Evolutionary conservation across 2,888 invertebrate species (phyloP), one percentile per base, ranked within the genome.

Genomic region (Cetonia aurata): DNA sequence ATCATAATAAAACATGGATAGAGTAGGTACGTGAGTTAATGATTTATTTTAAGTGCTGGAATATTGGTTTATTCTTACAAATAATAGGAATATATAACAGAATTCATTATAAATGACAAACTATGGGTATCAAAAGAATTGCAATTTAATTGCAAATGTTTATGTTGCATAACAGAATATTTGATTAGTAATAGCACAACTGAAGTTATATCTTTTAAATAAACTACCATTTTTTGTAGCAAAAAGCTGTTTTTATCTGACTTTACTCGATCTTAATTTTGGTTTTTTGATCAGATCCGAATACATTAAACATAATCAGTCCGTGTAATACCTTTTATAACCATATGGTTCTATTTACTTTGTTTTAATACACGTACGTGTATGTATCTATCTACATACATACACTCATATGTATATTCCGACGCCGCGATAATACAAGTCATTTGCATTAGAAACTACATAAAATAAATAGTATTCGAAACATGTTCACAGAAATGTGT

Each of bases 281-380:
- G 31, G 48, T 48, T 13, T 48, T 15, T n/a, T n/a, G 46, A 48
- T 48, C 37, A 48, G 48, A 17, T 62, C 33, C 10, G 31, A 62
- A 62, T 37, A 46, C 48, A 62, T 62, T 62, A 48, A 62, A 33
- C 48, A 62, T 33, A 48, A 48, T 33, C 48, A 48, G 48, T 60
- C 46, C 25, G 12, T 33, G 44, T 59, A 25, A 25, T 59, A 62
- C 48, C 62, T 48, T 9, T 31, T 48, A 13, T 33, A n/a, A 13
- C 62, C 62, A 62, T 62, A 62, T 62, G 62, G 31, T 42, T 62
- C 31, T 62, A 62, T 62, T 62, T 62, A 62, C 48, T 33, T 62
- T 59, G 13, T 59, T 46, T 59, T 44, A 44, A 17, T 19, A 44
- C 25, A 4, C 25, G 25, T 25, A 25, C 4, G 4, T 25, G 25